Percentiles rank a stretch among this genome's conserved stretches.
Conservation (phyloP, 2,888 invertebrate genomes). For the Morpho achilles region DNA sequence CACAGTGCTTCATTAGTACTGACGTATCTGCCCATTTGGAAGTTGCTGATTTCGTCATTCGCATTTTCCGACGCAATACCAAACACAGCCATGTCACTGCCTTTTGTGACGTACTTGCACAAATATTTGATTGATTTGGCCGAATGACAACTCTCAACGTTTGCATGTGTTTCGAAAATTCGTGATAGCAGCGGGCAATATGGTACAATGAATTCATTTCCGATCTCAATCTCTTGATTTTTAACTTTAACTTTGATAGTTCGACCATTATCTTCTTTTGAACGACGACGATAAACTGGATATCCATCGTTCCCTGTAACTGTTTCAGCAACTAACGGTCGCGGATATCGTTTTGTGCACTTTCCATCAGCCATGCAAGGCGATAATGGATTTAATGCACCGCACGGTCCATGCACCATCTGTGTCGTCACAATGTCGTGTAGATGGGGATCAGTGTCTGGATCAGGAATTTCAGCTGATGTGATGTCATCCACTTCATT, state of each 20-base stretch:
- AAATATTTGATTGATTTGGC: slow-evolving; percentile 30
- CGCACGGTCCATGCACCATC: slow-evolving; percentile 59
- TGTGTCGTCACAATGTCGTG: slow-evolving; percentile 39
- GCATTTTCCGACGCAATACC: slow-evolving; percentile 33
- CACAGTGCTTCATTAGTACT: slow-evolving; percentile 33
- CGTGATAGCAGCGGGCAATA: slow-evolving; percentile 28
- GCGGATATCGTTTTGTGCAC: slow-evolving; percentile 35
- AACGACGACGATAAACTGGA: slow-evolving; percentile 29
- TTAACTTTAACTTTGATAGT: slow-evolving; percentile 28
- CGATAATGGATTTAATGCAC: slow-evolving; percentile 37
- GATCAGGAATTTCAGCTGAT: slow-evolving; percentile 29
- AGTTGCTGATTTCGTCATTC: slow-evolving; percentile 34
- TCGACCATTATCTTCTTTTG: slow-evolving; percentile 28
- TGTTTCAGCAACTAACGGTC: slow-evolving; percentile 29
- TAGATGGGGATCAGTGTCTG: slow-evolving; percentile 28
- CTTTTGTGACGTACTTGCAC: slow-evolving; percentile 52
- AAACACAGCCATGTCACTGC: slow-evolving; percentile 43
- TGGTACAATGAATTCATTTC: slow-evolving; percentile 29
- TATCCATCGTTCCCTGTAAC: slow-evolving; percentile 32
- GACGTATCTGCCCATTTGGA: slow-evolving; percentile 31
- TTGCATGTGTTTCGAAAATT: slow-evolving; percentile 29
- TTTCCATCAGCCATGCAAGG: slow-evolving; percentile 52
- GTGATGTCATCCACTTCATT: slow-evolving; percentile 28
- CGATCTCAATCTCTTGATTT: slow-evolving; percentile 27
- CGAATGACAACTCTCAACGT: slow-evolving; percentile 31